phyloP scores from a whole-genome alignment of 2,113 vertebrate species.

The Romanogobio albipinnatus region DNA sequence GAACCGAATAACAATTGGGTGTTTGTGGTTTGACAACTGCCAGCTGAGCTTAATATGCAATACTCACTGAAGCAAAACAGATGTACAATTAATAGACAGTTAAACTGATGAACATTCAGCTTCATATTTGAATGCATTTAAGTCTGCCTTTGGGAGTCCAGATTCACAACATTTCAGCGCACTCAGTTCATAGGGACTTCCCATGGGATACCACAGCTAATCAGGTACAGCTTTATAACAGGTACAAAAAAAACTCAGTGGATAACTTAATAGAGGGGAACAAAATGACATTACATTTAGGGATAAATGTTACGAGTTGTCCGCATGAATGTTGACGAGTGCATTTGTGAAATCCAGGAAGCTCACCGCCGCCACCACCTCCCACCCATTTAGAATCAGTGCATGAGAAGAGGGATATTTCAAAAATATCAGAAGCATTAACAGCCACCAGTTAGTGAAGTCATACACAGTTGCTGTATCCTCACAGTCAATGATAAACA shows the following conservation, averaged over 20 bases:
- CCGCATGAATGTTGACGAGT: constrained; percentile 59
- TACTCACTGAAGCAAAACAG: constrained; percentile 58
- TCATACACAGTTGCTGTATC: constrained; percentile 63
- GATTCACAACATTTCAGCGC: constrained; percentile 57
- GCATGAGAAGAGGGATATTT: constrained; percentile 60
- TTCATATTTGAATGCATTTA: constrained; percentile 60
- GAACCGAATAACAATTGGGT: constrained; percentile 66
- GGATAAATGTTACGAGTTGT: constrained; percentile 49
- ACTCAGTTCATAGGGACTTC: constrained; percentile 58
- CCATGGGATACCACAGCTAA: constrained; percentile 60
- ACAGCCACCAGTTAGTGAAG: constrained; percentile 62
- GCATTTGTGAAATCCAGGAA: constrained; percentile 62
- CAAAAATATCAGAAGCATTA: constrained; percentile 60
- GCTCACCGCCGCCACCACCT: constrained; percentile 45
- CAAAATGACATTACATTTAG: constrained; percentile 5
- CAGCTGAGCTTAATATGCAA: constrained; percentile 63
- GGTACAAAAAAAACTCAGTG: constrained; percentile 41
- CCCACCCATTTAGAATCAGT: constrained; percentile 62
- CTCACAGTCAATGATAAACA: constrained; percentile 64
- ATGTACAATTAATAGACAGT: constrained; percentile 60
- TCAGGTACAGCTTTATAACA: constrained; percentile 52
- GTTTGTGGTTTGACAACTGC: constrained; percentile 62
- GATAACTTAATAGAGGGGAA: constrained; percentile 42
- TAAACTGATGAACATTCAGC: constrained; percentile 61
- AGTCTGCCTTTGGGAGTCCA: constrained; percentile 60